phyloP scores from a whole-genome alignment of 2,797 vertebrate species.

The Ambastaia sidthimunki region DNA sequence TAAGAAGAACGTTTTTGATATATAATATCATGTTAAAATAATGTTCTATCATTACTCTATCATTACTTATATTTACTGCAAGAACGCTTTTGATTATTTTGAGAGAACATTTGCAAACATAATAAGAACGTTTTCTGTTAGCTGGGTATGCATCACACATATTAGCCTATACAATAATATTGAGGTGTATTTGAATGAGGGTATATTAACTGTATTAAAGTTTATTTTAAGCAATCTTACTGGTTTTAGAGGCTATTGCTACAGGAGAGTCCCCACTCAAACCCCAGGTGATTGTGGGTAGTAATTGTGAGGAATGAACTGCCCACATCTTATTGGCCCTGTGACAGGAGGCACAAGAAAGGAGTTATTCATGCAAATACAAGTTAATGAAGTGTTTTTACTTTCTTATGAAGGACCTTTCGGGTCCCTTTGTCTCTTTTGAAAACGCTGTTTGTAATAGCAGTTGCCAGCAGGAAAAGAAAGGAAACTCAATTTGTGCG shows the following conservation, averaged over 20 bases:
- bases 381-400: slow-evolving; percentile 56
- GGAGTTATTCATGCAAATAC: slow-evolving; percentile 62
- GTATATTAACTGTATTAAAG: neutral
- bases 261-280: slow-evolving; percentile 12
- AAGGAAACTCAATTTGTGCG: slow-evolving; percentile 40
- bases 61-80: too few species aligned
- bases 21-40: too few species aligned
- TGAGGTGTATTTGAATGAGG: neutral
- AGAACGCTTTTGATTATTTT: too few species aligned
- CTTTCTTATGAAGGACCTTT: slow-evolving; percentile 49
- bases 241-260: slow-evolving; percentile 14
- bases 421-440: slow-evolving; percentile 55
- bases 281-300: slow-evolving; percentile 18
- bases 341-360: slow-evolving; percentile 37
- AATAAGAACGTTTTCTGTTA: too few species aligned
- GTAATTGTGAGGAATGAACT: slow-evolving; percentile 62
- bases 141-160: neutral
- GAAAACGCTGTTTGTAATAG: slow-evolving; percentile 42
- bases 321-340: slow-evolving; percentile 42
- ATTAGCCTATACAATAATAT: neutral
- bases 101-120: too few species aligned
- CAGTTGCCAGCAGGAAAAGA: slow-evolving; percentile 49
- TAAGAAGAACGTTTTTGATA: too few species aligned
- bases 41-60: too few species aligned
- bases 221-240: slow-evolving; percentile 3